phyloP scores from a whole-genome alignment of 2,113 vertebrate genomes.

The Malaclemys terrapin region DNA sequence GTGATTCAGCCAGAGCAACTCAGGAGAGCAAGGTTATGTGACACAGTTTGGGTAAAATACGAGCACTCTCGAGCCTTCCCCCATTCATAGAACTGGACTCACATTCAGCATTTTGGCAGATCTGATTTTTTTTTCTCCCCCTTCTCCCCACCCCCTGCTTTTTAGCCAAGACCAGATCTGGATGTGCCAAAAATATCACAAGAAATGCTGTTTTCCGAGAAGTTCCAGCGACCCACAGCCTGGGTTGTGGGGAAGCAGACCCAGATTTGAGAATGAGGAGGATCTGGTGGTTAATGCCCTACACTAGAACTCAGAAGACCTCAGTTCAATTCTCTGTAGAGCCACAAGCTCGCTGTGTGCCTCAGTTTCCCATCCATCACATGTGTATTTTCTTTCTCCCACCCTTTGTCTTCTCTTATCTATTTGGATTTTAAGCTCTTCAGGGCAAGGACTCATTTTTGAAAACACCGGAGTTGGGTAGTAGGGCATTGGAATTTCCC shows the following conservation, averaged over 20 bases:
- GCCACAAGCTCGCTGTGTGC: neutral
- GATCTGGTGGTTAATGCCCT: neutral
- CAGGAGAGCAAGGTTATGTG: neutral
- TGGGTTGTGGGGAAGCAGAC: conserved; percentile 4
- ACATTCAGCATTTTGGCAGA: neutral
- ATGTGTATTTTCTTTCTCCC: neutral
- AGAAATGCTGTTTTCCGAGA: neutral
- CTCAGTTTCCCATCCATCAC: neutral
- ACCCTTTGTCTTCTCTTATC: neutral
- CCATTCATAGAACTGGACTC: neutral
- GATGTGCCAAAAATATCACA: conserved; percentile 12
- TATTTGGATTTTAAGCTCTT: fast-evolving
- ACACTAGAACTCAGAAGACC: neutral
- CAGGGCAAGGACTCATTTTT: neutral
- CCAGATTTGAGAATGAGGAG: fast-evolving
- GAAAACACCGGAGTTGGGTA: neutral
- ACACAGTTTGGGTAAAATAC: neutral
- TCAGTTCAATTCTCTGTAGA: neutral
- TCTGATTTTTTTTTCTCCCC: neutral
- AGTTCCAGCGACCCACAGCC: neutral
- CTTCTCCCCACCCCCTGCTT: neutral
- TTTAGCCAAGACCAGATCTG: neutral
- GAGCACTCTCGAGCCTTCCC: neutral
- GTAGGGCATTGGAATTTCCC: neutral
- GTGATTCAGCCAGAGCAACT: fast-evolving